phyloP scores from a whole-genome alignment of 2,113 vertebrate species.

The Microtus ochrogaster region DNA sequence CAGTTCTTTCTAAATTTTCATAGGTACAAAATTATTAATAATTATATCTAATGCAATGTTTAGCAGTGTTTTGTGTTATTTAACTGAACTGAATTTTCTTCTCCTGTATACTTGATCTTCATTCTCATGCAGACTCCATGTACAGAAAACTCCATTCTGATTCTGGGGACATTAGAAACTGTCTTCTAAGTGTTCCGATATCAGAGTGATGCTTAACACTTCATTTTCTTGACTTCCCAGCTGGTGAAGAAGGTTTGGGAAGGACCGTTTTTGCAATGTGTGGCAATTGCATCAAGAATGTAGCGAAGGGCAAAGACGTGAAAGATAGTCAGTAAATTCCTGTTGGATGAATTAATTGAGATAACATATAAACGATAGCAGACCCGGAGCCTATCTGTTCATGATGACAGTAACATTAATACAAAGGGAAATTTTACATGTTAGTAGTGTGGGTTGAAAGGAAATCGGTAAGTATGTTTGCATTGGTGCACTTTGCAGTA shows the following conservation, averaged over 20 bases:
- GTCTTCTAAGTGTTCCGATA: neutral
- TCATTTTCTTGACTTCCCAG: neutral
- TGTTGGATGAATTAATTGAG: neutral
- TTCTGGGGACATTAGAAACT: neutral
- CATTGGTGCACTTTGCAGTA: neutral
- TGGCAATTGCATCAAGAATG: neutral
- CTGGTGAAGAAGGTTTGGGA: neutral
- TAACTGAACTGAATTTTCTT: neutral
- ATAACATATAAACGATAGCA: neutral
- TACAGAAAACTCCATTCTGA: neutral
- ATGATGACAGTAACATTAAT: neutral
- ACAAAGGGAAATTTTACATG: neutral
- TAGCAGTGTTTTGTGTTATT: neutral
- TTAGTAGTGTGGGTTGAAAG: neutral
- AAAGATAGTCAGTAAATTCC: neutral
- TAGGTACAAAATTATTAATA: neutral
- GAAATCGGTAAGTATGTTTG: neutral
- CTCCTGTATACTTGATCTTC: neutral
- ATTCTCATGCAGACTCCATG: neutral
- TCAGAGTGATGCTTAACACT: neutral
- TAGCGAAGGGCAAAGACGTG: neutral
- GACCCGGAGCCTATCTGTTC: neutral
- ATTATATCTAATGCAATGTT: neutral
- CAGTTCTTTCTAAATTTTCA: neutral
- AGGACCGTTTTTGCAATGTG: neutral